These are phyloP conservation scores for Falcunculus frontatus DNA, from an alignment of 2,113 vertebrate genomes.

Conservation along the genomic window DNA sequence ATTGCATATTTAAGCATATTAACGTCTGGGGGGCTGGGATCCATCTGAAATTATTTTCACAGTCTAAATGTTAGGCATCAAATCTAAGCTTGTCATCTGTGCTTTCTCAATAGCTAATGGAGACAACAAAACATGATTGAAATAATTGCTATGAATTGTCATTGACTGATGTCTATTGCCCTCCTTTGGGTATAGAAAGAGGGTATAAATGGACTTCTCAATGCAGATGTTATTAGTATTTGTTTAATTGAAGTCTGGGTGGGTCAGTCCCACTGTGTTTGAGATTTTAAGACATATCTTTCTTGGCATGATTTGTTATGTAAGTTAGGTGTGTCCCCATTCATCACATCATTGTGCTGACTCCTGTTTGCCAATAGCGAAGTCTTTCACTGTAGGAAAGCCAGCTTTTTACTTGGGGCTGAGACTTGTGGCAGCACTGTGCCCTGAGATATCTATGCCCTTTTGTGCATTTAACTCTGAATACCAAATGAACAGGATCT, in stretches of 20 bases:
- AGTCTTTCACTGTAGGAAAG: not conserved
- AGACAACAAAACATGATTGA: not conserved
- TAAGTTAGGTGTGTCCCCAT: not conserved
- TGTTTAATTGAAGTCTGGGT: not conserved
- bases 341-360: not conserved
- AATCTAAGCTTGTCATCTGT: not conserved
- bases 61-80: not conserved
- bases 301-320: not conserved
- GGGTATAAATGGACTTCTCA: not conserved
- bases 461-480: not conserved
- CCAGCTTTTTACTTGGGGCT: not conserved
- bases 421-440: not conserved
- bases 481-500: not conserved
- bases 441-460: not conserved
- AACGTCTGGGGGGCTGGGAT: not conserved
- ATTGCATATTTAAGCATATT: not conserved
- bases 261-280: not conserved
- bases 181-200: not conserved
- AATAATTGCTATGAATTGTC: not conserved
- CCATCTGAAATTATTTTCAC: not conserved
- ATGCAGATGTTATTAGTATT: not conserved
- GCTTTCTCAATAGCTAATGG: not conserved
- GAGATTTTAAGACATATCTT: not conserved
- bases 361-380: not conserved
- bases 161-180: not conserved